These are phyloP conservation scores for Capreolus pygargus DNA, from an alignment of 2,113 vertebrate genomes.

Conservation along the genomic window DNA sequence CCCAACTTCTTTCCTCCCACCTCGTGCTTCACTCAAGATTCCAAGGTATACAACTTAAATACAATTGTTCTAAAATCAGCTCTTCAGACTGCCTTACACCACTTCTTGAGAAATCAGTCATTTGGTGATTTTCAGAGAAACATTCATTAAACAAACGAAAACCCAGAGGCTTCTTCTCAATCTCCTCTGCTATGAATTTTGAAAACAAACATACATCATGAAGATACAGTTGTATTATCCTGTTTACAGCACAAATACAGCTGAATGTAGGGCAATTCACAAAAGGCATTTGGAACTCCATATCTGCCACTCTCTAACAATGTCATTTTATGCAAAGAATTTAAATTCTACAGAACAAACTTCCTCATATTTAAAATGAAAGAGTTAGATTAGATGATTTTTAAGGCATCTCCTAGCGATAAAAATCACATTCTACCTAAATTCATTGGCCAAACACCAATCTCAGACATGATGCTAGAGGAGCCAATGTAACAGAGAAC, in stretches of 20 bases:
- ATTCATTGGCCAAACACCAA: not conserved
- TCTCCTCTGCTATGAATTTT: not conserved
- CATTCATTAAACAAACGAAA: not conserved
- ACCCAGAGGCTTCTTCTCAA: not conserved
- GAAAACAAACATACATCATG: not conserved
- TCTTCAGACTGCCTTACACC: not conserved
- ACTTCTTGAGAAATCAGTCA: not conserved
- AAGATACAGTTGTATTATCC: not conserved
- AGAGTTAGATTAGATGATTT: not conserved
- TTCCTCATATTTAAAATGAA: not conserved
- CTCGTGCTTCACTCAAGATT: not conserved
- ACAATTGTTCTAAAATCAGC: not conserved
- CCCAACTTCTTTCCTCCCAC: not conserved
- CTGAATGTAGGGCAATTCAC: not conserved
- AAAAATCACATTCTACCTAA: not conserved
- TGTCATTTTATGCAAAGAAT: not conserved
- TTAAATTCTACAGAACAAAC: not conserved
- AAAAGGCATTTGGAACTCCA: not conserved
- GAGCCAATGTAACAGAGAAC: not conserved
- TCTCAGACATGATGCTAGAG: not conserved
- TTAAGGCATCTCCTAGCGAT: not conserved
- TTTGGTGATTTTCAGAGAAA: slow-evolving; percentile 14
- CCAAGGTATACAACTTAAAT: not conserved
- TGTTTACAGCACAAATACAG: not conserved
- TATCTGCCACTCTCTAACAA: not conserved